Evolutionary conservation across 2,797 vertebrate species (phyloP), one percentile per base, ranked within the genome.

Genomic region (Sylvilagus floridanus): DNA sequence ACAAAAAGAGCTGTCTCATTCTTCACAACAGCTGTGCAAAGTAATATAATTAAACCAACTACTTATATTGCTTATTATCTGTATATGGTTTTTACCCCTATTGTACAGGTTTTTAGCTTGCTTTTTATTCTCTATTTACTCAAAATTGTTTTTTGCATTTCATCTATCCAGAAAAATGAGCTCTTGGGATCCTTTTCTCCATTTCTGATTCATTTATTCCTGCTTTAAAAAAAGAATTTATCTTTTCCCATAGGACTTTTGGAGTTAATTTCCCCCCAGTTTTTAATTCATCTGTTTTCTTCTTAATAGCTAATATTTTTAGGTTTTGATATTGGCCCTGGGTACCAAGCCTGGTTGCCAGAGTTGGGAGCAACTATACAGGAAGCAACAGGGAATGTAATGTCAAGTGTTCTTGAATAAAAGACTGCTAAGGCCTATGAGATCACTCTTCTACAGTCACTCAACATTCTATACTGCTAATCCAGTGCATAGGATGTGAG

Each of bases 141-240:
- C 52, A 35, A 28, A 69, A 28, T 71, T 47, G 37, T 35, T 83
- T 79, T 78, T 90, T 65, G 8, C 7, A 26, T 54, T 88, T 83
- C 81, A 16, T 60, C n/a, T 77, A 94, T n/a, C 66, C 47, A 52
- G 42, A 62, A 95, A 82, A 82, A 47, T 90, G 47, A 88, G 76
- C 83, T 93, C 19, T 84, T 62, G 12, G 14, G 72, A 63, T 78
- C 14, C 8, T 71, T 77, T 87, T 30, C 52, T 8, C 30, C 12
- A 79, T 84, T 63, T 92, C 14, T 47, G 73, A 52, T 47, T 81
- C 24, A 76, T 19, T 62, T 90, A 21, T 69, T 82, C 28, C 26
- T 66, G 21, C 19, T 60, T 71, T 79, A 62, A 79, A 87, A 75
- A 47, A 62, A 50, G 5, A 47, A 22, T 63, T 65, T 22, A 75